Evolutionary conservation across 2,888 invertebrate genomes (phyloP), one percentile per base, ranked within the genome.

Genomic region (Melieria omissa): DNA sequence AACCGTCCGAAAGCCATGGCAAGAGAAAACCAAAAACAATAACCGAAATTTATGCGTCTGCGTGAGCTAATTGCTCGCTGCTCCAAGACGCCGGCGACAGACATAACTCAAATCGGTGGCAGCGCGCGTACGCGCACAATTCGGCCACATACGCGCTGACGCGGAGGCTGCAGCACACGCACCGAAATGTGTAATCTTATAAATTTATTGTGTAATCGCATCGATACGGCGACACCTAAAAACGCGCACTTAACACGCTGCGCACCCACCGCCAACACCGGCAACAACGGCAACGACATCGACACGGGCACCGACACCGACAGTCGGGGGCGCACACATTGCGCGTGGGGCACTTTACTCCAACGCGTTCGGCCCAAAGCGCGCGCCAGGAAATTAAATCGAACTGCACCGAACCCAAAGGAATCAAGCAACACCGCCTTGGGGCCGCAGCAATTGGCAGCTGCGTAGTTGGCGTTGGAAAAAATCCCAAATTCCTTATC

Each of bases 141-240:
- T 54, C 16, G 52, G 4, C 41, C 45, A 63, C 47, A 46, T 9
- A 10, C 45, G 9, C 29, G 9, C 4, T n/a, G 9, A n/a, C 16
- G 45, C 46, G 9, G 10, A 16, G 46, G 10, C 49, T 49, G 16
- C 61, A 68, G 6, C 52, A 52, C 58, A 47, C 44, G 42, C 60
- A 41, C 62, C 44, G 16, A 42, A 4, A 65, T 45, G 14, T 70
- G 62, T 71, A 68, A 73, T 71, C 71, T 73, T 62, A 47, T 45
- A 68, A 65, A 71, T 71, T 65, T 71, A 69, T 71, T 60, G 61
- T 65, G 70, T 71, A 73, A 73, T 71, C 73, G 70, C 67, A 14
- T 45, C 73, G 71, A 67, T 71, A 68, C 71, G 67, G 63, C 54
- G 64, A 70, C 70, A 70, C 67, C 67, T 71, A 61, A 12, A 4